Base-by-base conservation (phyloP, 2,888 invertebrate genomes). In the Apamea sordens region DNA sequence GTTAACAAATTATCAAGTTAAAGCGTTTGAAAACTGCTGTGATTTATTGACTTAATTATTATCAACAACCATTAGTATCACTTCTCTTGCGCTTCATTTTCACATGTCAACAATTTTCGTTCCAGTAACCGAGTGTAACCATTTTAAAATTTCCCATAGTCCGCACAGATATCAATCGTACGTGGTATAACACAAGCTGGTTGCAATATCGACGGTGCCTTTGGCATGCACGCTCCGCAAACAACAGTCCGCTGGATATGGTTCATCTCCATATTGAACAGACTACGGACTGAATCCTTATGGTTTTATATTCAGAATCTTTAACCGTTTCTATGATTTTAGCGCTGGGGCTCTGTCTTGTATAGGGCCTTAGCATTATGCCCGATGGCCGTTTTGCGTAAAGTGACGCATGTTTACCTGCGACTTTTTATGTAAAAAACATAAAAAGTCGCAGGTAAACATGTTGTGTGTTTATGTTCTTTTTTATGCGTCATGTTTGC, bases 151-250 rank as follows among this genome's bases (percentile, higher is more conserved):
- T 18, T 13, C 0, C 18, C 18, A 18, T 50, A 7, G 6, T 50
- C 11, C 28, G 18, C 32, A 3, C 53, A 41, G 18, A 79, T 75
- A 21, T 75, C 24, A 79, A 75, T 75, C 36, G 64, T 36, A 74
- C 36, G 75, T 82, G 82, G 28, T n/a, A 59, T 21, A 56, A 15
- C 41, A 32, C 13, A 61, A 36, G 24, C 18, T n/a, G 1, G 68
- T 61, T 28, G 70, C 59, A 81, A 84, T 81, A 71, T 79, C 24
- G 36, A 0, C 21, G 67, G 3, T 36, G 59, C 59, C 53, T 53
- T 79, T 24, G 70, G 70, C 79, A 36, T 79, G 32, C 59, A 84
- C 65, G 79, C 28, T 84, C 44, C 6, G 28, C 61, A 71, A 79
- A 84, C 53, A 83, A 4, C 21, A 28, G 24, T n/a, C 36, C 15